A percentile compares a stretch with the other conserved stretches of the same genome.
Conservation (phyloP, 2,888 invertebrate species). For the Drosophila sordidapex region DNA sequence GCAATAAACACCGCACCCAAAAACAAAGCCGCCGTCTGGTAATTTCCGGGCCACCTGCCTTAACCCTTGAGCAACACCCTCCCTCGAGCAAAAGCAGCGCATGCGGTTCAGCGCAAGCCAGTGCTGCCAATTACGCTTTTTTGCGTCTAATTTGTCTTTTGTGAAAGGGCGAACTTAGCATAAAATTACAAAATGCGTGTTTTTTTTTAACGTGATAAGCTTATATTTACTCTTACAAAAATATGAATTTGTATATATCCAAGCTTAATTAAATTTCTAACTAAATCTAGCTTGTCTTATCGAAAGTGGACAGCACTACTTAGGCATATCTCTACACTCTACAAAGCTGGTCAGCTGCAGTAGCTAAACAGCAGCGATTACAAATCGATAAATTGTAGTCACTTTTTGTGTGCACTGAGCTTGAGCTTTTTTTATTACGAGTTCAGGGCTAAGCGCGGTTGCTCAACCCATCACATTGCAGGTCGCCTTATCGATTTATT, state of each 20-base stretch:
- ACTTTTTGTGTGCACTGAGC: slow-evolving; percentile 40
- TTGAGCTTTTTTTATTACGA: slow-evolving; percentile 46
- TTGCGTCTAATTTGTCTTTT: background rate
- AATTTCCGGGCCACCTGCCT: slow-evolving; percentile 50
- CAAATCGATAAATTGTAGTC: slow-evolving; percentile 55
- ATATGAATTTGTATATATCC: background rate
- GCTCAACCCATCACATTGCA: slow-evolving; percentile 59
- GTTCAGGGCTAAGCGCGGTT: slow-evolving; percentile 75
- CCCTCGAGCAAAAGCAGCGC: slow-evolving; percentile 43
- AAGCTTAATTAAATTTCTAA: background rate
- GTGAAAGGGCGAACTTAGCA: background rate
- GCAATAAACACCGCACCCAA: slow-evolving; percentile 63
- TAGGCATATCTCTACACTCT: slow-evolving; percentile 22
- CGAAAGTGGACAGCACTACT: background rate
- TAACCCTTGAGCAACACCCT: slow-evolving; percentile 30
- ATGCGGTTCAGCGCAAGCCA: slow-evolving; percentile 46
- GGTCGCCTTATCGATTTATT: slow-evolving; percentile 53
- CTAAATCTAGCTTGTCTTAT: background rate
- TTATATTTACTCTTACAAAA: background rate
- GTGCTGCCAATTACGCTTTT: slow-evolving; percentile 3
- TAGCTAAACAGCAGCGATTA: slow-evolving; percentile 35
- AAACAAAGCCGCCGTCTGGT: slow-evolving; percentile 46
- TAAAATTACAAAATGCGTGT: background rate
- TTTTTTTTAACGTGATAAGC: background rate
- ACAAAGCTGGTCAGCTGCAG: slow-evolving; percentile 58